phyloP scores from a whole-genome alignment of 2,113 vertebrate species.

The Chamaetylas fuelleborni region DNA sequence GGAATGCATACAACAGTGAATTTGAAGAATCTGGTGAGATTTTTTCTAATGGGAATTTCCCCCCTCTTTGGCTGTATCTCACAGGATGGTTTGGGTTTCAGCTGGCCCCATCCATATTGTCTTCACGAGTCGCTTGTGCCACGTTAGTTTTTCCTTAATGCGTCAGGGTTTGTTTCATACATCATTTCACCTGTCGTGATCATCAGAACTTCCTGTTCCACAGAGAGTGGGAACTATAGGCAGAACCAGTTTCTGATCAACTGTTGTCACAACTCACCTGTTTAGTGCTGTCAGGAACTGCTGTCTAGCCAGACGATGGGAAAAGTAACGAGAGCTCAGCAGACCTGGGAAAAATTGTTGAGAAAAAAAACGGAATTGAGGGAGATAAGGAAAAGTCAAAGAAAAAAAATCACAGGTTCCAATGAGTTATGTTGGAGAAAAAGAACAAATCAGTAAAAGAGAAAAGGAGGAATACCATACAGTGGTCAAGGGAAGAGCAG shows the following conservation, averaged over 20 bases:
- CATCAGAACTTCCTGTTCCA: background rate
- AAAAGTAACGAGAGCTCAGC: background rate
- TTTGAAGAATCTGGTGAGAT: conserved; percentile 92
- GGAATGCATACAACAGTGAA: conserved; percentile 87
- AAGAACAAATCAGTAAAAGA: background rate
- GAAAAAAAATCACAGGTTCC: background rate
- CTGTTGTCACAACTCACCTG: background rate
- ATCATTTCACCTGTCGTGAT: background rate
- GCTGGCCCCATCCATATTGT: background rate
- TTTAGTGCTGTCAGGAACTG: background rate
- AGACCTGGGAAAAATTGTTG: background rate
- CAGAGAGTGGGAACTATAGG: background rate
- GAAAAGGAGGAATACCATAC: background rate
- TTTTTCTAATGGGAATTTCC: background rate
- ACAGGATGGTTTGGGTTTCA: background rate
- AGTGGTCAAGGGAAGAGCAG: background rate
- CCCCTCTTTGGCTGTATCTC: background rate
- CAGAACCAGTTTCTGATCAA: background rate
- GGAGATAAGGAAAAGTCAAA: background rate
- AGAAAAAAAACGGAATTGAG: background rate
- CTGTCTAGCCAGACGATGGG: conserved; percentile 14
- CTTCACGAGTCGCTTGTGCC: rapidly evolving
- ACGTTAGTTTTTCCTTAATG: background rate
- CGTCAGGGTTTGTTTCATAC: background rate
- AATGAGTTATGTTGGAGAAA: background rate